Evolutionary conservation across 37 sponge, comb jelly and placozoan species (phyloP).

Genomic region (Mnemiopsis leidyi): DNA sequence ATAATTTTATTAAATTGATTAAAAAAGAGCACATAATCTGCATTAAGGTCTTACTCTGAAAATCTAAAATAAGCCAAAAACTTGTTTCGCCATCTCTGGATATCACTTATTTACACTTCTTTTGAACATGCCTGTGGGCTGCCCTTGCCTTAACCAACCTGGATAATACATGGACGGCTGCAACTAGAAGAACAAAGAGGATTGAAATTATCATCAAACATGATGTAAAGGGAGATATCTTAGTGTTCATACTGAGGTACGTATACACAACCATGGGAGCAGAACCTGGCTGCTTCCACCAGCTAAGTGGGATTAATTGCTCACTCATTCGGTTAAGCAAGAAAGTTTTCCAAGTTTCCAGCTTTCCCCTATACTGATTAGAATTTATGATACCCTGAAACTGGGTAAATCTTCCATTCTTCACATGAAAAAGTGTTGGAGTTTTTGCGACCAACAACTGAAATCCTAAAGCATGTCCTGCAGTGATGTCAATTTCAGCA

Average conservation of each 20-base stretch:
- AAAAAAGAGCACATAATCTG: too few relatives aligned
- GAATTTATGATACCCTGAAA: background rate
- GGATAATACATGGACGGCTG: background rate
- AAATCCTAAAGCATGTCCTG: background rate
- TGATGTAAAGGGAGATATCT: background rate
- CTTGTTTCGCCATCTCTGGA: too few relatives aligned
- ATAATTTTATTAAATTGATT: too few relatives aligned
- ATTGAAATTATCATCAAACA: background rate
- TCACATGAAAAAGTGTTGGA: conserved; percentile 37
- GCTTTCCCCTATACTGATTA: background rate
- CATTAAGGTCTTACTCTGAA: too few relatives aligned
- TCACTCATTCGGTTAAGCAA: background rate
- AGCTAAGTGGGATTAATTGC: conserved; percentile 1
- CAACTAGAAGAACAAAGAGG: background rate
- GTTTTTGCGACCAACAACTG: conserved; percentile 13
- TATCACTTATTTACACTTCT: too few relatives aligned
- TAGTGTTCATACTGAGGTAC: background rate
- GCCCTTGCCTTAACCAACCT: background rate
- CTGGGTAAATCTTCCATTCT: conserved; percentile 34
- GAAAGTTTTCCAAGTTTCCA: conserved; percentile 27
- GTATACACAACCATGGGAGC: background rate
- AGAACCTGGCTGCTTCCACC: conserved; percentile 30
- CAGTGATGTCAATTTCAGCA: conserved; percentile 46
- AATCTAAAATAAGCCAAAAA: too few relatives aligned
- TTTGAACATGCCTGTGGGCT: too few relatives aligned